These are phyloP conservation scores for Drosophila melanogaster DNA, from an alignment of 1,140 invertebrate genomes.

Conservation along the genomic window Release_6_plus_ISO1_MT NC_004354.4:15533501-15534000, in stretches of 20 bases:
- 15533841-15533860: too few relatives aligned
- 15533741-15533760: slow-evolving; percentile 37
- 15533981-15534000: too few relatives aligned
- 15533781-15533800: slow-evolving; percentile 49
- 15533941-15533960: too few relatives aligned
- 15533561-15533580: slow-evolving; percentile 7
- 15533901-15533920: neutral
- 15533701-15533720: slow-evolving; percentile 21
- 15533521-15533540: slow-evolving; percentile 51
- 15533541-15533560: slow-evolving; percentile 63
- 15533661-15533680: slow-evolving; percentile 49
- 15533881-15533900: neutral
- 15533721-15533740: slow-evolving; percentile 47
- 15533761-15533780: slow-evolving; percentile 48
- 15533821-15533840: neutral
- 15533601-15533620: slow-evolving; percentile 1
- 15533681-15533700: slow-evolving; percentile 70
- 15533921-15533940: neutral
- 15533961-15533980: neutral
- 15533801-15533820: neutral
- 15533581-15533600: slow-evolving; percentile 5
- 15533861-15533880: neutral
- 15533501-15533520: neutral
- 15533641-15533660: neutral
- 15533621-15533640: too few relatives aligned